Evolutionary conservation across 2,797 vertebrate species (phyloP), one percentile per base, ranked within the genome.

Genomic region (Epinephelus coioides): DNA sequence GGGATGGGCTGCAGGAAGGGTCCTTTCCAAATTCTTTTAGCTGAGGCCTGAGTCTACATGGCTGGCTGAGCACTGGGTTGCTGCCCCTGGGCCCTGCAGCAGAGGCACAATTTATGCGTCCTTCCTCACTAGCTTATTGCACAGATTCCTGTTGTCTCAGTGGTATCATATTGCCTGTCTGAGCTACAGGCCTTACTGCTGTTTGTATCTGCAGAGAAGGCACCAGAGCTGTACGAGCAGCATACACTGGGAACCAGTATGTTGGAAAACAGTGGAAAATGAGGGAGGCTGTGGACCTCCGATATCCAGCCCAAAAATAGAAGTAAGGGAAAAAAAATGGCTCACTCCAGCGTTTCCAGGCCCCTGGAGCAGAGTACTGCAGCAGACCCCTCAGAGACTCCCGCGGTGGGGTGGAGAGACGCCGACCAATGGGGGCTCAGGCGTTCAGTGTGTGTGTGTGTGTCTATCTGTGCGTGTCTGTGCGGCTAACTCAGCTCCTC

Each of bases 311-410:
- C 93, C 92, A 94, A 93, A 95, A 95, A 95, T 95, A 94, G 93
- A 95, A 92, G 86, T 87, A 85, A 81, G 79, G 73, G 57, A 65
- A 21, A 82, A 88, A 92, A 93, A 93, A 90, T 59, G 76, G 79
- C 90, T 92, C 88, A 89, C 92, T 95, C 91, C 83, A 93, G 94
- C 89, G 64, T 94, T 95, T 94, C 91, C 92, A 95, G 93, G 93
- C 91, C 92, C 90, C 92, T 91, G 87, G 92, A 95, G 93, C 92
- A 89, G 86, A 91, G 89, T 86, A 77, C 93, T 95, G 93, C 94
- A 95, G 94, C 90, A 95, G 93, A 93, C 94, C 94, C 92, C 92
- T 93, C 90, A 86, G 95, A 95, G 91, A 94, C 90, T 94, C 91
- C 83, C 72, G 91, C 81, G 92, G 90, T 94, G 91, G 94, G 92